Evolutionary conservation across 2,113 vertebrate species (phyloP).

Genomic region (Lota lota): DNA sequence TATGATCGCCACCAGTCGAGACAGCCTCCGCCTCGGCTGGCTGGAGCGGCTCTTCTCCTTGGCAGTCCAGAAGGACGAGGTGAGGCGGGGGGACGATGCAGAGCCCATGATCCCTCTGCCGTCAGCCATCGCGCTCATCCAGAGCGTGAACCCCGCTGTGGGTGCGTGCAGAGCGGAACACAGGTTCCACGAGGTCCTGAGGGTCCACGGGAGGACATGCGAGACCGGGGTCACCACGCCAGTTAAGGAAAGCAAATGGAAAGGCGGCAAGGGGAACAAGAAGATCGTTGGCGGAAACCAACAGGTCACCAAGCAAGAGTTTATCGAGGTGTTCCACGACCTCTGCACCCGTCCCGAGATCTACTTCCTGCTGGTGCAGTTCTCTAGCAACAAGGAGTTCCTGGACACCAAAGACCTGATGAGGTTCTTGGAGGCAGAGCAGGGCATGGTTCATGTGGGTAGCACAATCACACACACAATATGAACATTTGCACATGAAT

Average conservation of each 20-base stretch:
- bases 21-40: constrained; percentile 90
- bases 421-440: constrained; percentile 95
- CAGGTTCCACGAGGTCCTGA: constrained; percentile 90
- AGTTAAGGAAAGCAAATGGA: constrained; percentile 26
- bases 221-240: constrained; percentile 19
- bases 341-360: constrained; percentile 95
- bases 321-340: constrained; percentile 91
- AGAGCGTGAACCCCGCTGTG: constrained; percentile 84
- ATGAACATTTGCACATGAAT: no score
- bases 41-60: constrained; percentile 81
- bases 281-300: constrained; percentile 19
- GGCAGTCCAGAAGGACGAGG: constrained; percentile 37
- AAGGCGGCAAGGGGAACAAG: constrained; percentile 35
- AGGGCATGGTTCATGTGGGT: constrained; percentile 88
- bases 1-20: constrained; percentile 90
- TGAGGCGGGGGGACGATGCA: constrained; percentile 63
- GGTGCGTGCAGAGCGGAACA: constrained; percentile 85
- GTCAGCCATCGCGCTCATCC: constrained; percentile 82
- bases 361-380: constrained; percentile 95
- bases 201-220: constrained; percentile 79
- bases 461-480: not conserved
- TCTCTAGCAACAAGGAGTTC: constrained; percentile 98
- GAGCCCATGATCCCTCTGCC: constrained; percentile 77
- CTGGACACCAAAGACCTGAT: constrained; percentile 92
- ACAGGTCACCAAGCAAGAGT: constrained; percentile 83